These are phyloP conservation scores for Argyrosomus regius DNA, from an alignment of 2,797 vertebrate genomes.

Conservation along the genomic window DNA sequence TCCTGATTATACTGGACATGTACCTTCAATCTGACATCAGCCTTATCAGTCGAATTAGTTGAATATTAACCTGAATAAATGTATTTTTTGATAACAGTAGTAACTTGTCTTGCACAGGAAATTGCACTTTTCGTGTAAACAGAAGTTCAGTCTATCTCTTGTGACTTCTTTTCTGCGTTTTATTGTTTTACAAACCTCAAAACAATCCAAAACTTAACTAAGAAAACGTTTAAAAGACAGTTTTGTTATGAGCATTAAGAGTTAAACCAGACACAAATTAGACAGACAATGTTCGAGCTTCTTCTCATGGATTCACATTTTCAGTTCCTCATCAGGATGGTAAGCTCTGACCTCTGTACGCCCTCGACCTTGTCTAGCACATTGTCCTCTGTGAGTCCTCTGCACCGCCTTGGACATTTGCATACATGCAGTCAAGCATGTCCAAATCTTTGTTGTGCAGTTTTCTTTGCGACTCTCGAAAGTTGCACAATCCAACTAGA, in stretches of 20 bases:
- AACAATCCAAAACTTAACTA: neutral
- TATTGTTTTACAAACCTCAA: neutral
- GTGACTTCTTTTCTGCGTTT: neutral
- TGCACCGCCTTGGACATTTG: neutral
- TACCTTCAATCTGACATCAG: neutral
- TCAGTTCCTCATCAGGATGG: neutral
- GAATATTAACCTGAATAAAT: constrained; percentile 1
- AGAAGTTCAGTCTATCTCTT: neutral
- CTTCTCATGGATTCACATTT: neutral
- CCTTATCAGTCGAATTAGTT: neutral
- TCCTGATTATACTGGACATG: constrained; percentile 22
- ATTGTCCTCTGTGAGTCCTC: neutral
- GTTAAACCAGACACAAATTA: neutral
- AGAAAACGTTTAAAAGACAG: neutral
- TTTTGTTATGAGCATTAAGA: neutral
- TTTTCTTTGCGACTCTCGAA: neutral
- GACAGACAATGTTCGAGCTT: neutral
- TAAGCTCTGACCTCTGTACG: neutral
- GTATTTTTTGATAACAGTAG: neutral
- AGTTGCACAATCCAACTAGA: neutral
- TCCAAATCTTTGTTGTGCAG: neutral
- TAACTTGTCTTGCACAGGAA: neutral
- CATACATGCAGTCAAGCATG: neutral
- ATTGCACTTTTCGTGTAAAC: neutral
- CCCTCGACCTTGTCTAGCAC: neutral